Conservation (phyloP, 2,888 invertebrate genomes). For the Eulithis testata region DNA sequence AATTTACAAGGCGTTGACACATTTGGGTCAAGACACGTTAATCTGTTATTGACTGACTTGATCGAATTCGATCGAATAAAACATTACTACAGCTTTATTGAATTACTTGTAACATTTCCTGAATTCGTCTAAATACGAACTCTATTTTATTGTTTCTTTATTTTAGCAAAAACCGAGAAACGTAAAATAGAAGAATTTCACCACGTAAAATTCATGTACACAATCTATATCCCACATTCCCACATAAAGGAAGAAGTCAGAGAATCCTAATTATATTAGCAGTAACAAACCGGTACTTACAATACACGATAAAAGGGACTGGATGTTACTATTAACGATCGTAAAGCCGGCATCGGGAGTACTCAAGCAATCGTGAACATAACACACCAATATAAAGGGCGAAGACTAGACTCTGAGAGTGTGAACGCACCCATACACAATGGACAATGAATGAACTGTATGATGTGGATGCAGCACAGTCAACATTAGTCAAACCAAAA, state of each 20-base stretch:
- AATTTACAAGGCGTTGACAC: conserved; percentile 23
- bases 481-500: neutral
- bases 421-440: neutral
- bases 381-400: conserved; percentile 62
- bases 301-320: conserved; percentile 12
- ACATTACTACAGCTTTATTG: neutral
- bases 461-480: neutral
- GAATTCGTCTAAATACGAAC: neutral
- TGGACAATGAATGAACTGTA: neutral
- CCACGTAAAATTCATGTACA: neutral
- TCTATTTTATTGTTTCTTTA: too few relatives aligned
- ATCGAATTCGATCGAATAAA: conserved; percentile 1
- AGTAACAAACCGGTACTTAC: conserved; percentile 15
- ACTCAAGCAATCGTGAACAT: conserved; percentile 57
- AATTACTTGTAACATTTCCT: neutral
- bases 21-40: conserved; percentile 25
- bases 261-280: conserved; percentile 20
- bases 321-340: conserved; percentile 48
- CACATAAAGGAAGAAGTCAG: neutral
- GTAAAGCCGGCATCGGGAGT: conserved; percentile 45
- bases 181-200: neutral
- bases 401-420: conserved; percentile 2
- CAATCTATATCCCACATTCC: neutral
- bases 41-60: conserved; percentile 9
- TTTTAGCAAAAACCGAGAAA: too few relatives aligned